Percentiles rank a stretch among this genome's conserved stretches.
Conservation (phyloP, 1,140 invertebrate species). For the Atta colombica region DNA sequence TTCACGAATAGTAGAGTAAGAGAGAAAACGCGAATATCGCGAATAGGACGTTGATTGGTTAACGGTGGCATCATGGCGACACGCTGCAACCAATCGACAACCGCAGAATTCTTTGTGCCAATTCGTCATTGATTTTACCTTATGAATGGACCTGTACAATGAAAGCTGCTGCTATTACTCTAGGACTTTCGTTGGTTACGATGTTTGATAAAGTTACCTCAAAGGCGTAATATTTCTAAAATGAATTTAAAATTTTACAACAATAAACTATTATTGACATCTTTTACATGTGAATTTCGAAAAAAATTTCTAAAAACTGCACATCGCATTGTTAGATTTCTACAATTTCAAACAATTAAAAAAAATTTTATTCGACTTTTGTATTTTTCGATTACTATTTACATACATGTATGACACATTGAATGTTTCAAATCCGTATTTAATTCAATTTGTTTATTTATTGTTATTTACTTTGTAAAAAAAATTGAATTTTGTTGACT, state of each 20-base stretch:
- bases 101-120: conserved; percentile 69
- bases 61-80: conserved; percentile 67
- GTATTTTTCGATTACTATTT: not conserved
- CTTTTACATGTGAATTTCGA: not conserved
- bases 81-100: conserved; percentile 50
- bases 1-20: conserved; percentile 22
- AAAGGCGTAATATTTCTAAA: not conserved
- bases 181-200: conserved; percentile 8
- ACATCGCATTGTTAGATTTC: not conserved
- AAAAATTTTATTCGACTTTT: not conserved
- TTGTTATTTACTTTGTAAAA: not conserved
- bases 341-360: not conserved
- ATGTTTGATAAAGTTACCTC: conserved; percentile 30
- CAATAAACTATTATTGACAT: not conserved
- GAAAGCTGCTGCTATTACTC: not conserved
- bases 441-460: conserved; percentile 7
- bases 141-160: conserved; percentile 72
- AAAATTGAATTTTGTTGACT: not conserved
- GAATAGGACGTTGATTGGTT: conserved; percentile 55
- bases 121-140: conserved; percentile 76
- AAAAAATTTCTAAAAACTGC: not conserved
- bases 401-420: not conserved
- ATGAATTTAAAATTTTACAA: not conserved
- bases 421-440: not conserved
- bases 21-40: conserved; percentile 26